phyloP scores from a whole-genome alignment of 2,113 vertebrate genomes.

The Poeciliopsis turrubarensis region DNA sequence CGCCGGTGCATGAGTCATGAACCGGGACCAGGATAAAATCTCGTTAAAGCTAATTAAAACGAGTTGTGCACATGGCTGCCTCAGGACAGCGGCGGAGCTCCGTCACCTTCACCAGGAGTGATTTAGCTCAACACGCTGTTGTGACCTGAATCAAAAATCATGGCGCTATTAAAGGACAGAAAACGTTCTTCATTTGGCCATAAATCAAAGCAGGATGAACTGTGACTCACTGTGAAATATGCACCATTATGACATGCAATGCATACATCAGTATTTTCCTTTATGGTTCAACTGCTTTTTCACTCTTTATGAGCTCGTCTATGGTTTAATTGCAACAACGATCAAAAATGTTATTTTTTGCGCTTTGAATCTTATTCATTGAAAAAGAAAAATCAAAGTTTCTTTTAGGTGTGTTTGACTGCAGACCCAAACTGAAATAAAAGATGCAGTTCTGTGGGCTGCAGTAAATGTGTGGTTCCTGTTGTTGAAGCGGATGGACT shows the following conservation, averaged over 20 bases:
- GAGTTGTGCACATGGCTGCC: background rate
- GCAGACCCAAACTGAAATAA: too few species aligned
- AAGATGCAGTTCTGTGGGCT: too few species aligned
- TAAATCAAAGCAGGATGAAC: background rate
- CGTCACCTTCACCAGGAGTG: background rate
- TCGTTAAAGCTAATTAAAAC: constrained; percentile 14
- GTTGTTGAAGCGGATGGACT: background rate
- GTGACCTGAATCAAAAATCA: constrained; percentile 6
- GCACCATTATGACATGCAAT: background rate
- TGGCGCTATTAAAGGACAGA: background rate
- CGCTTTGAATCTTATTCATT: too few species aligned
- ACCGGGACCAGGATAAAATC: background rate
- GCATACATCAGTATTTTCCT: background rate
- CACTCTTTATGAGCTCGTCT: background rate
- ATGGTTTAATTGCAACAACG: too few species aligned
- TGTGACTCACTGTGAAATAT: background rate
- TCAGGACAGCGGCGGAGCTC: background rate
- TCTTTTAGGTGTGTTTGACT: too few species aligned
- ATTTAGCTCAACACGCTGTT: background rate
- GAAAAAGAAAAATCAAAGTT: too few species aligned
- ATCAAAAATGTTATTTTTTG: too few species aligned
- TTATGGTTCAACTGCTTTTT: background rate
- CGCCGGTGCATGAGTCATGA: background rate
- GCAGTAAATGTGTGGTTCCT: background rate
- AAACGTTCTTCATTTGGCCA: background rate